Percentiles rank a stretch among this genome's conserved stretches.
These are phyloP conservation scores for Dermatemys mawii DNA, from an alignment of 2,113 vertebrate genomes.

Conservation along the genomic window DNA sequence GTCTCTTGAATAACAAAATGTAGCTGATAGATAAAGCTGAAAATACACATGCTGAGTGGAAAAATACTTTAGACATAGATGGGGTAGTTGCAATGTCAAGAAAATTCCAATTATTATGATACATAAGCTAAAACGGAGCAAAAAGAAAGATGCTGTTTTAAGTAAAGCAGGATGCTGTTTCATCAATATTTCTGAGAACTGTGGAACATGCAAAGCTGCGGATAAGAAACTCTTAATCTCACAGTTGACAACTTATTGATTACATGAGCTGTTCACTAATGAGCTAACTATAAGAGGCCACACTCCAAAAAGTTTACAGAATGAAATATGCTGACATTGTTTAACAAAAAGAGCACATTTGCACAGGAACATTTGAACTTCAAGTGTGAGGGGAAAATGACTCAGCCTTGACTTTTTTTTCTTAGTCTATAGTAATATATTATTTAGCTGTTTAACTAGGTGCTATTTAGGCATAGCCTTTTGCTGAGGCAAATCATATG, in stretches of 20 bases:
- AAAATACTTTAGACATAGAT: not conserved
- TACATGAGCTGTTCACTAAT: constrained; percentile 72
- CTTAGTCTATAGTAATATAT: constrained; percentile 48
- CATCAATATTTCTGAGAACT: constrained; percentile 67
- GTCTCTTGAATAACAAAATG: constrained; percentile 15
- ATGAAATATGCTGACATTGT: constrained; percentile 65
- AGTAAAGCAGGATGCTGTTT: constrained; percentile 50
- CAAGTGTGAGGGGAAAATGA: constrained; percentile 10
- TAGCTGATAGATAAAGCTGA: not conserved
- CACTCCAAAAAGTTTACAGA: constrained; percentile 56
- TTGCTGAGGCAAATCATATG: constrained; percentile 38
- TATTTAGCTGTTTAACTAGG: constrained; percentile 44
- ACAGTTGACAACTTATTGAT: constrained; percentile 69
- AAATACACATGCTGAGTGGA: not conserved
- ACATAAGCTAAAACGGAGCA: not conserved
- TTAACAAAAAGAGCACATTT: constrained; percentile 41
- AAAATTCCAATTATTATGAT: constrained; percentile 30
- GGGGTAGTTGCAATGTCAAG: not conserved
- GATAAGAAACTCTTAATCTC: constrained; percentile 65
- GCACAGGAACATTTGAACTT: constrained; percentile 15
- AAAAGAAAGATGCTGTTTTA: constrained; percentile 31
- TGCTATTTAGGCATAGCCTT: constrained; percentile 40
- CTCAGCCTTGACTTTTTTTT: constrained; percentile 47
- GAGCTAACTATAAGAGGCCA: constrained; percentile 66
- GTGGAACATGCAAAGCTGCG: constrained; percentile 52